Percentiles rank a stretch among this genome's conserved stretches.
Conservation (phyloP, 2,888 invertebrate genomes). For the Bursaphelenchus okinawaensis region DNA sequence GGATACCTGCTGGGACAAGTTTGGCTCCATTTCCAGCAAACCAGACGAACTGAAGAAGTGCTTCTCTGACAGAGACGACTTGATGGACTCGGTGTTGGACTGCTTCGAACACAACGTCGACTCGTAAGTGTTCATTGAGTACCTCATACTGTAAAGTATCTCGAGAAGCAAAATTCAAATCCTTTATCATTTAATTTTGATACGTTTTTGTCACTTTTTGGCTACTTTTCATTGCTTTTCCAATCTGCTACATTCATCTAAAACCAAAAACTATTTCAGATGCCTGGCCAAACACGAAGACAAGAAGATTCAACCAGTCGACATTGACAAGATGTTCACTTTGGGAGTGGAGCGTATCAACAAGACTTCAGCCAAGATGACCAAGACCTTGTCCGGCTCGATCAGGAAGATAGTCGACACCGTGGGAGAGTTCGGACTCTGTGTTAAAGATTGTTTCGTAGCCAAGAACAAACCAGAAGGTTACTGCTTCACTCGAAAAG, state of each 20-base stretch:
- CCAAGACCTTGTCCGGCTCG: slow-evolving; percentile 24
- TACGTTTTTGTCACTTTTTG: too few relatives aligned
- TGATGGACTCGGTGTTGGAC: slow-evolving; percentile 42
- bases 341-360: slow-evolving; percentile 42
- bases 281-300: slow-evolving; percentile 37
- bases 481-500: slow-evolving; percentile 46
- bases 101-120: slow-evolving; percentile 50
- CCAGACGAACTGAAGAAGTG: slow-evolving; percentile 46
- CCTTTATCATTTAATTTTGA: not conserved
- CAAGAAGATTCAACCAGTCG: slow-evolving; percentile 43
- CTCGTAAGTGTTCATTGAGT: too few relatives aligned
- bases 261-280: slow-evolving; percentile 26
- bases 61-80: slow-evolving; percentile 43
- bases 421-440: slow-evolving; percentile 43
- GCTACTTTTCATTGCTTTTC: too few relatives aligned
- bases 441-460: slow-evolving; percentile 43
- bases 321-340: slow-evolving; percentile 49
- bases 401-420: slow-evolving; percentile 49
- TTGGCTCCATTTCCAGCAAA: slow-evolving; percentile 38
- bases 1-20: slow-evolving; percentile 44
- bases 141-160: too few relatives aligned
- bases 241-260: too few relatives aligned
- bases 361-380: slow-evolving; percentile 22
- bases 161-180: too few relatives aligned
- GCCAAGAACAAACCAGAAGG: slow-evolving; percentile 40